These are phyloP conservation scores for Agriopis aurantiaria DNA, from an alignment of 2,888 invertebrate genomes.

Conservation along the genomic window DNA sequence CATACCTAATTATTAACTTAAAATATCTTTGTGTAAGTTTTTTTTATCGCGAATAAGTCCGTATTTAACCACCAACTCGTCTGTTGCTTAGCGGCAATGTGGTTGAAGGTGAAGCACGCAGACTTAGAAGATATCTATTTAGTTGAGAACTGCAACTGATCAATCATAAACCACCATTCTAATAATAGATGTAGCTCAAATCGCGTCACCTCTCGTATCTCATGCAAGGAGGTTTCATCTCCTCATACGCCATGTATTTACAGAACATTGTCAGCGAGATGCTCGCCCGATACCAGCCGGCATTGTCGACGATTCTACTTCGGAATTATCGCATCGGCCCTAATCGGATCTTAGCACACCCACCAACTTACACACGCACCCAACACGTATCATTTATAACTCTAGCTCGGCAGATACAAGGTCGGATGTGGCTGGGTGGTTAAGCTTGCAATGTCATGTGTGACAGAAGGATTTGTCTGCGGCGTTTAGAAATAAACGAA, in stretches of 20 bases:
- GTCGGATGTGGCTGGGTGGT: constrained; percentile 18
- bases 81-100: too few relatives aligned
- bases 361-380: constrained; percentile 46
- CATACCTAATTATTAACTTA: too few relatives aligned
- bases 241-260: constrained; percentile 71
- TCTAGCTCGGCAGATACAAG: constrained; percentile 44
- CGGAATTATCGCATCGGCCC: constrained; percentile 76
- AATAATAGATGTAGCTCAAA: constrained; percentile 59
- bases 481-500: constrained; percentile 81
- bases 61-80: too few relatives aligned
- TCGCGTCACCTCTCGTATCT: constrained; percentile 58
- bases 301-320: constrained; percentile 76
- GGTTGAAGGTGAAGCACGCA: too few relatives aligned
- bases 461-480: constrained; percentile 81
- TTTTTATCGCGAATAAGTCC: neutral
- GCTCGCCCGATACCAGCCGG: constrained; percentile 61
- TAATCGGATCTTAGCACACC: constrained; percentile 76
- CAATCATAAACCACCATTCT: constrained; percentile 38
- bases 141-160: too few relatives aligned
- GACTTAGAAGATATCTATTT: too few relatives aligned
- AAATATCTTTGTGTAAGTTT: neutral
- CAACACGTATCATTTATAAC: constrained; percentile 41
- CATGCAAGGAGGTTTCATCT: constrained; percentile 44
- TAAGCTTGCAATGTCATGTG: constrained; percentile 61
- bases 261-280: constrained; percentile 72